Percentiles rank a stretch among this genome's conserved stretches.
These are phyloP conservation scores for Torymus auratus DNA, from an alignment of 2,888 invertebrate species.

Conservation along the genomic window DNA sequence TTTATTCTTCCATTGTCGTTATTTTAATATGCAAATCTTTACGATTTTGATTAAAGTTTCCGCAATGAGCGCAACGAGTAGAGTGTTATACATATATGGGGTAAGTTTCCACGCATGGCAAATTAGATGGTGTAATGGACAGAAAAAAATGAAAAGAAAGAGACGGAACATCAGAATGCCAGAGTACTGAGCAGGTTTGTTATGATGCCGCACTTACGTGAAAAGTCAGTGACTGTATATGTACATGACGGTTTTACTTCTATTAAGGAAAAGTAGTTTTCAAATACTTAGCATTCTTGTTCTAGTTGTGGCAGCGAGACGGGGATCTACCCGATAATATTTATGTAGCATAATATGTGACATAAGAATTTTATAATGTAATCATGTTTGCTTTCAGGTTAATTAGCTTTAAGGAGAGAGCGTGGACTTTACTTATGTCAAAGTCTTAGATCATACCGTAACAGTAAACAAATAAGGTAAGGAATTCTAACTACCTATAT, in stretches of 20 bases:
- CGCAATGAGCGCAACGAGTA: not conserved
- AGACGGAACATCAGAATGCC: conserved; percentile 19
- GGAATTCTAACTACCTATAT: too few relatives aligned
- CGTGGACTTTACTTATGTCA: not conserved
- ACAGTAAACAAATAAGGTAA: too few relatives aligned
- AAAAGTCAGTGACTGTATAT: not conserved
- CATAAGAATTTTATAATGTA: conserved; percentile 39
- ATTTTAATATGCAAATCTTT: too few relatives aligned
- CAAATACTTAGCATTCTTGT: conserved; percentile 43
- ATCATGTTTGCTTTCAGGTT: not conserved
- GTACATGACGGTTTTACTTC: conserved; percentile 15
- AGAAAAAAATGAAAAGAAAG: conserved; percentile 4
- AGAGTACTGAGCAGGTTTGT: conserved; percentile 37
- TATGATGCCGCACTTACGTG: conserved; percentile 42
- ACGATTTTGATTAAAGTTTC: too few relatives aligned
- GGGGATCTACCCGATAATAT: conserved; percentile 9
- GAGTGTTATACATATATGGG: conserved; percentile 55
- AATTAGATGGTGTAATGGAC: conserved; percentile 78
- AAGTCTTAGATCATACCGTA: not conserved
- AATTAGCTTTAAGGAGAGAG: not conserved
- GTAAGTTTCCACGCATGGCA: conserved; percentile 66
- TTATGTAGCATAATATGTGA: conserved; percentile 30
- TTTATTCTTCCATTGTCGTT: too few relatives aligned
- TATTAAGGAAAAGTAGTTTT: conserved; percentile 47
- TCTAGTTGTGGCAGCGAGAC: not conserved